Evolutionary conservation across 2,888 invertebrate genomes (phyloP).

Genomic region (Drosophila seclusa): DNA sequence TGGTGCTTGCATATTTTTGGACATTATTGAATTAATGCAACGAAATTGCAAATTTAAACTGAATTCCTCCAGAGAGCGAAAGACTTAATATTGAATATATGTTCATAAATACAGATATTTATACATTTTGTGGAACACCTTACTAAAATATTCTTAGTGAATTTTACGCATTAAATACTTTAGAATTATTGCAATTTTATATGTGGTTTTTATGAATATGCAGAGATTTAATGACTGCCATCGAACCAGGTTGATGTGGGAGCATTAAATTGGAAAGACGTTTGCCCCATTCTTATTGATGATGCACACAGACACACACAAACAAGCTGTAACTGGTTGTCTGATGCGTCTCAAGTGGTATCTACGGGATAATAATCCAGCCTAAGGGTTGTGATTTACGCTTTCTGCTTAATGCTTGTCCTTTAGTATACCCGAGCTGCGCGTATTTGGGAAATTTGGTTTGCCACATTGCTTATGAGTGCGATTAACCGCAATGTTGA

Average conservation of each 20-base stretch:
- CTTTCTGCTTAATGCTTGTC: conserved; percentile 18
- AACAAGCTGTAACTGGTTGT: conserved; percentile 28
- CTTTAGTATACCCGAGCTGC: not conserved
- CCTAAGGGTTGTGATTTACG: conserved; percentile 51
- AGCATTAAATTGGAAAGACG: conserved; percentile 23
- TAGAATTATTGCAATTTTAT: not conserved
- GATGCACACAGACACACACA: conserved; percentile 16
- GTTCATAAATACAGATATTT: not conserved
- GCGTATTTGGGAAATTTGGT: not conserved
- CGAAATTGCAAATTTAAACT: not conserved
- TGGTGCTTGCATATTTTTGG: not conserved
- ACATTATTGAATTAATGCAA: not conserved
- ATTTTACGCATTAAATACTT: not conserved
- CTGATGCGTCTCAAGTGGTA: conserved; percentile 67
- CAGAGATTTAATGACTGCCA: conserved; percentile 66
- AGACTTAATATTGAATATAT: not conserved
- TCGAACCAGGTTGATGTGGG: conserved; percentile 44
- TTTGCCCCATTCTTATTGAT: conserved; percentile 39
- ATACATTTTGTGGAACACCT: not conserved
- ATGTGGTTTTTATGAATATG: conserved; percentile 4
- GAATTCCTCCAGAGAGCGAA: not conserved
- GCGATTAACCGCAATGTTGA: conserved; percentile 53
- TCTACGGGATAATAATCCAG: conserved; percentile 66
- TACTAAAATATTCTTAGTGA: not conserved
- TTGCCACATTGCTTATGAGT: conserved; percentile 51